Percentiles rank a stretch among this genome's conserved stretches.
Conservation (phyloP, 2,113 vertebrate genomes). For the Nesogale talazaci region DNA sequence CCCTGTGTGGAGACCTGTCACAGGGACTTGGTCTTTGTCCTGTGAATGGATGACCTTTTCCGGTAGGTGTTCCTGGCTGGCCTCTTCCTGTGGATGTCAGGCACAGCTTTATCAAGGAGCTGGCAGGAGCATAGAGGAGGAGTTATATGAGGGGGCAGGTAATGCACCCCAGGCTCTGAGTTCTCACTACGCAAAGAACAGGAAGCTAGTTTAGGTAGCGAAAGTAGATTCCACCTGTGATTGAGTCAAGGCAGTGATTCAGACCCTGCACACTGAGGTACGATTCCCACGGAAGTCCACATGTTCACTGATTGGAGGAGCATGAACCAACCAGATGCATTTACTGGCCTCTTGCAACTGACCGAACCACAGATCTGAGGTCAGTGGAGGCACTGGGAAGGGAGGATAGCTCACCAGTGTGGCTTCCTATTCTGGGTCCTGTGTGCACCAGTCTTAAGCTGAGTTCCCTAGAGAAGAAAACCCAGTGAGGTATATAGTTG, state of each 20-base stretch:
- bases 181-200: neutral
- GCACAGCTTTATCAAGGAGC: neutral
- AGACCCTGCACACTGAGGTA: neutral
- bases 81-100: neutral
- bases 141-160: fast-evolving
- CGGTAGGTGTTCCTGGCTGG: neutral
- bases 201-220: neutral
- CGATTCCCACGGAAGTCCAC: too few species aligned
- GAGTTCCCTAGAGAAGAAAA: too few species aligned
- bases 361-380: too few species aligned
- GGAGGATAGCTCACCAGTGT: neutral
- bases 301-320: neutral
- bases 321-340: neutral
- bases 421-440: neutral
- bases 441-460: too few species aligned
- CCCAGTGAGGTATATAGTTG: too few species aligned
- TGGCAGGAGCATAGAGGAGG: neutral
- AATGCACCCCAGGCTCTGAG: neutral
- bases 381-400: neutral
- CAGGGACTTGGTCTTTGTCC: neutral
- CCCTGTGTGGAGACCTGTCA: neutral
- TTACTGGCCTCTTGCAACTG: neutral
- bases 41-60: neutral
- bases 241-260: neutral
- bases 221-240: neutral